Base-by-base conservation (phyloP, 2,797 vertebrate genomes). In the Sebastolobus altivelis region DNA sequence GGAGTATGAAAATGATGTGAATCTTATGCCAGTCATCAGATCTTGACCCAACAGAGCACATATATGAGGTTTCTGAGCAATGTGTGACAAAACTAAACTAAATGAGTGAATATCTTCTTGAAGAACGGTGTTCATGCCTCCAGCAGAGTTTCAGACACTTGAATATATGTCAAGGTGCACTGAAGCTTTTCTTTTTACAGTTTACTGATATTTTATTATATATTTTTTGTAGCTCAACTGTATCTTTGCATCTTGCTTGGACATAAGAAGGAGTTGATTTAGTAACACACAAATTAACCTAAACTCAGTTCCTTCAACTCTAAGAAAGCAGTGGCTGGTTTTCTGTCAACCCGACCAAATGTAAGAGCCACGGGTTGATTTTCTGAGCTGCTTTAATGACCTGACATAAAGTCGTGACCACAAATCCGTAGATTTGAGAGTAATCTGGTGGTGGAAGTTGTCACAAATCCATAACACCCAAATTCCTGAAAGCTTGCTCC, bases 371-470 rank as follows among this genome's bases (percentile, higher is more conserved):
- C 2, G 16, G 27, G 56, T 18, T 35, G 13, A 22, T 40, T 72
- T 74, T 46, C 54, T 72, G 65, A 25, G 16, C 22, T 54, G 73
- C 54, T 77, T 40, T 66, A 9, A 40, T 58, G 29, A 66, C 54
- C 65, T 66, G 37, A 59, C 37, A 71, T 11, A 43, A 79, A 76
- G 63, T 31, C 12, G 6, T 56, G 72, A 70, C 52, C 38, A 59
- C 29, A 79, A 75, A 81, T 63, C 70, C 6, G 6, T 20, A 62
- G 37, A 14, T 55, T 55, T 55, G 54, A 55, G 13, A 60, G 29
- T 79, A 83, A 81, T 65, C 78, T 75, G 27, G 6, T 58, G 29
- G 18, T 70, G 14, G 25, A 67, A 54, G 20, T 59, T 52, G 29
- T 43, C 65, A 61, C 61, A 59, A 82, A 82, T 52, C 71, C 37